Base-by-base conservation (phyloP, 1,140 invertebrate genomes). In the Laupala kohalensis region DNA sequence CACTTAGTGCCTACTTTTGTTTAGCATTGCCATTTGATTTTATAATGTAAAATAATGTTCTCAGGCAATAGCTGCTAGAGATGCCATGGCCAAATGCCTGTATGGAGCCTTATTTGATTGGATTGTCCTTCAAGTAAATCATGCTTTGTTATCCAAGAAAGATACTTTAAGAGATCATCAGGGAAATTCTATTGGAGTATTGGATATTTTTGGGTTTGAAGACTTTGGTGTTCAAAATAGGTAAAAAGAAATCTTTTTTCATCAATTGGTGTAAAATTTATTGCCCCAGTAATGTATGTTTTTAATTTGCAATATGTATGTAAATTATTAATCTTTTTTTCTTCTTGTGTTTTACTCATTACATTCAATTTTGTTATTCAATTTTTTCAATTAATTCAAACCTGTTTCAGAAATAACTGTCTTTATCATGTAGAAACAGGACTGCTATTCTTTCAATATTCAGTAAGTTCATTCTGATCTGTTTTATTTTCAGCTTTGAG, bases 121-220 rank as follows among this genome's bases (percentile, higher is more conserved):
- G 95, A 98, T 98, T 78, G 96, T 98, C 64, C 86, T 96, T 75
- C 94, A 96, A 84, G 86, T 88, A 74, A 94, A 95, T 80, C 91
- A 93, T 80, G 92, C 92, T 70, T 81, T 94, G 66, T 83, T 93
- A 65, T 90, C 91, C 1, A 93, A 93, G 80, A 93, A 93, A 80
- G 91, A 93, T 76, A 88, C 89, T 0, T 80, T 90, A 1, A 83
- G 88, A 75, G 90, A 92, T 78, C 89, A 92, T 79, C 89, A 91
- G 79, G 93, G 93, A 73, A 91, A 96, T 81, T 95, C 92, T 70
- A 94, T 95, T 80, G 95, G 95, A 69, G 94, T 98, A 37, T 83
- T 97, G 72, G 96, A 98, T 81, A 98, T 98, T 79, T 98, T 98
- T 85, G 96, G 96, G 53, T 98, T 98, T 83, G 96, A 98, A 81